Conservation (phyloP, 2,888 invertebrate species). For the Lepidochrysops patricia region DNA sequence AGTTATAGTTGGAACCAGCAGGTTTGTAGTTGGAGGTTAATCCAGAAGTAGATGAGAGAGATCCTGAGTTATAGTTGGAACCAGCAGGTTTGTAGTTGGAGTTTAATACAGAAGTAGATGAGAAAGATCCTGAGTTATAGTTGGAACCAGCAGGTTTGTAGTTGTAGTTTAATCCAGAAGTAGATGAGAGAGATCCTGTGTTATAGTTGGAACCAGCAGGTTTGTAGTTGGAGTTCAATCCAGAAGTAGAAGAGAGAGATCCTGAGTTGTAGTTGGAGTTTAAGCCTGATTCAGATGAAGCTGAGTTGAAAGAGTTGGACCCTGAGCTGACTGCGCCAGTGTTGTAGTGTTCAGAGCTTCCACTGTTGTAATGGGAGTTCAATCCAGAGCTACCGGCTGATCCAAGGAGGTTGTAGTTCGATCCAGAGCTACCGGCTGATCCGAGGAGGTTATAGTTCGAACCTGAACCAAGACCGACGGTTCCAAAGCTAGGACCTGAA, state of each 20-base stretch:
- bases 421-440: conserved; percentile 10
- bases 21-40: conserved; percentile 17
- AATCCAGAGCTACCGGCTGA: conserved; percentile 11
- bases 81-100: conserved; percentile 31
- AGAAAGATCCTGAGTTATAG: no score
- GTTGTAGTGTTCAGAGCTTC: conserved; percentile 13
- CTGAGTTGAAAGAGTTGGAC: conserved; percentile 15
- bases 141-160: not conserved
- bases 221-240: not conserved
- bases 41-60: no score
- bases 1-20: not conserved
- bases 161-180: not conserved
- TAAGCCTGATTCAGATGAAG: conserved; percentile 1
- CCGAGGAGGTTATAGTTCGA: conserved; percentile 12
- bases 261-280: not conserved
- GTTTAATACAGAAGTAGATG: conserved; percentile 14
- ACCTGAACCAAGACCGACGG: not conserved
- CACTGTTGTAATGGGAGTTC: conserved; percentile 15
- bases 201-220: conserved; percentile 1
- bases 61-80: no score
- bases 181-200: not conserved
- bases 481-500: not conserved
- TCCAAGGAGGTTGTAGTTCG: conserved; percentile 14
- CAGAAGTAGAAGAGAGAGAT: not conserved
- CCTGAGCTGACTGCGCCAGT: not conserved